phyloP scores from a whole-genome alignment of 1,140 invertebrate genomes.

The Trachymyrmex septentrionalis region DNA sequence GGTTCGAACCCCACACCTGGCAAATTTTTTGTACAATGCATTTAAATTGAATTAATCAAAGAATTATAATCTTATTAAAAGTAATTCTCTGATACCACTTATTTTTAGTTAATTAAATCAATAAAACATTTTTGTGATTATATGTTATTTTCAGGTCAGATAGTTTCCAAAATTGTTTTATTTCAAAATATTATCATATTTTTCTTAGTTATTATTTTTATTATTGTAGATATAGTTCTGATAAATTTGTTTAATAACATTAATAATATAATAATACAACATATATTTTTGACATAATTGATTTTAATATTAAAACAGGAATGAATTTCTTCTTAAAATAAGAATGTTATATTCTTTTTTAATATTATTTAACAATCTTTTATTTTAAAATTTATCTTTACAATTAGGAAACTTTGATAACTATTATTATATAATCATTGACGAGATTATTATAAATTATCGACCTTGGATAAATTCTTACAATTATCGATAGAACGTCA shows the following conservation, averaged over 20 bases:
- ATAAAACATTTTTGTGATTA: not conserved
- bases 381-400: not conserved
- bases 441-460: not conserved
- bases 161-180: not conserved
- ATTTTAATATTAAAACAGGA: not conserved
- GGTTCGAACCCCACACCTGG: constrained; percentile 81
- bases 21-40: constrained; percentile 55
- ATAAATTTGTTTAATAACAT: not conserved
- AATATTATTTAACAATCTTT: not conserved
- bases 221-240: not conserved
- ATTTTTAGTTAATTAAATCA: not conserved
- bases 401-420: not conserved
- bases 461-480: not conserved
- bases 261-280: not conserved
- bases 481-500: not conserved
- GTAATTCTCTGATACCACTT: not conserved
- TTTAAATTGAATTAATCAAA: not conserved
- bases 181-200: not conserved
- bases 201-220: not conserved
- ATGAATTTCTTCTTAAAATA: not conserved
- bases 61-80: not conserved
- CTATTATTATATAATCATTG: not conserved
- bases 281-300: not conserved
- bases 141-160: not conserved
- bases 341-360: not conserved